Evolutionary conservation across 30 jellyfish, hydroid and myxozoan genomes (phyloP).

Genomic region (Phacellophora camtschatica): DNA sequence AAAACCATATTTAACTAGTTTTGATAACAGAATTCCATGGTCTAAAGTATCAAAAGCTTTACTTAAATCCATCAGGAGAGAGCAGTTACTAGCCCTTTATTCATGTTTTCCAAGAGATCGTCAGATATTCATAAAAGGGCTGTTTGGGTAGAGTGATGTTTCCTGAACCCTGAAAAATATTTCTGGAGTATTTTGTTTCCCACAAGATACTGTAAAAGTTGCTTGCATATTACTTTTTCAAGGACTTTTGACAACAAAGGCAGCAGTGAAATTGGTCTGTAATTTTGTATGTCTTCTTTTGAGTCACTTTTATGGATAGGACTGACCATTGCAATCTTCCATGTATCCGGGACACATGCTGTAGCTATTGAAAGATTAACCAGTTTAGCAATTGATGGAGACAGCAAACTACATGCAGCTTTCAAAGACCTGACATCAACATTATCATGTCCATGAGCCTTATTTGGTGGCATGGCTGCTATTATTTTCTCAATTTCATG

Average conservation of each 20-base stretch:
- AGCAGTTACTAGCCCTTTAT: slow-evolving; percentile 41
- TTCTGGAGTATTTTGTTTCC: slow-evolving; percentile 35
- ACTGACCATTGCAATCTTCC: slow-evolving; percentile 11
- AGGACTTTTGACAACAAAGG: slow-evolving; percentile 19
- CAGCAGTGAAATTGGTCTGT: slow-evolving; percentile 26
- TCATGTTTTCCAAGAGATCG: slow-evolving; percentile 39
- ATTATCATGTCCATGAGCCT: slow-evolving; percentile 1
- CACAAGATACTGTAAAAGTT: slow-evolving; percentile 14
- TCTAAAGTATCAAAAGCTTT: slow-evolving; percentile 31
- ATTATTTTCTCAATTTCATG: neutral
- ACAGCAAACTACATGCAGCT: neutral
- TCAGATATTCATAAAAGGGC: slow-evolving; percentile 33
- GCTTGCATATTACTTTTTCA: slow-evolving; percentile 21
- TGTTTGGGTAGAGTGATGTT: slow-evolving; percentile 25
- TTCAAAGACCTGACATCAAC: neutral
- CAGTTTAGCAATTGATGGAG: neutral
- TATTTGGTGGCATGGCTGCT: neutral
- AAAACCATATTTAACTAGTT: slow-evolving; percentile 12
- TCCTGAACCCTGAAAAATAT: slow-evolving; percentile 24
- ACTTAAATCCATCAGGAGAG: slow-evolving; percentile 34
- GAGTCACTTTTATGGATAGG: slow-evolving; percentile 14
- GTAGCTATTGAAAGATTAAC: slow-evolving; percentile 12
- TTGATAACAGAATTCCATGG: slow-evolving; percentile 25
- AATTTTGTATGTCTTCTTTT: slow-evolving; percentile 2
- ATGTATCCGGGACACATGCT: slow-evolving; percentile 33